Conservation (phyloP, 2,888 invertebrate species). For the Rhingia campestris region DNA sequence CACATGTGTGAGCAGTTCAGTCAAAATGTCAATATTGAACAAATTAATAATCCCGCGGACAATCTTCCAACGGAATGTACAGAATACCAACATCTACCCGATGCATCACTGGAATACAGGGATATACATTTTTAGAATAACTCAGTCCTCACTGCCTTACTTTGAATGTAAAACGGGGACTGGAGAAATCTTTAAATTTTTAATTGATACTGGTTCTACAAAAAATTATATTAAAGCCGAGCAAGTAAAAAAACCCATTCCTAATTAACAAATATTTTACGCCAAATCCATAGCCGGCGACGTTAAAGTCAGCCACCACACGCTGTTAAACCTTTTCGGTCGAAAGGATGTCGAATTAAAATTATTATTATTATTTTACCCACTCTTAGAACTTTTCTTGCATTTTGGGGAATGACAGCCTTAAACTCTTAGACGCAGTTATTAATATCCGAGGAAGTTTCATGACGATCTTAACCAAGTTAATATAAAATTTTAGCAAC, state of each 20-base stretch:
- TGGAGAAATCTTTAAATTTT: constrained; percentile 17
- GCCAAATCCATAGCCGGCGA: constrained; percentile 15
- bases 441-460: constrained; percentile 24
- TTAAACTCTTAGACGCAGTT: constrained; percentile 15
- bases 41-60: too few species aligned
- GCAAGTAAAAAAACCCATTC: constrained; percentile 1
- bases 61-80: constrained; percentile 6
- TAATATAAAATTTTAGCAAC: constrained; percentile 22
- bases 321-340: constrained; percentile 27
- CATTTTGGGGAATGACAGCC: constrained; percentile 33
- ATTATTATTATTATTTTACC: too few species aligned
- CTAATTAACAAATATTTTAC: constrained; percentile 12
- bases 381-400: constrained; percentile 28
- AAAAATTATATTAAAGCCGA: constrained; percentile 24
- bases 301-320: too few species aligned
- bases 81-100: constrained; percentile 12
- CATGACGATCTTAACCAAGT: constrained; percentile 26
- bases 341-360: constrained; percentile 21
- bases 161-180: too few species aligned
- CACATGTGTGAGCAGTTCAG: too few species aligned
- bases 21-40: constrained; percentile 11
- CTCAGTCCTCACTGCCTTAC: too few species aligned
- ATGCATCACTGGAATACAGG: too few species aligned
- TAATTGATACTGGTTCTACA: constrained; percentile 26
- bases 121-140: too few species aligned